phyloP scores from a whole-genome alignment of 2,113 vertebrate species.

The Atrichornis clamosus region DNA sequence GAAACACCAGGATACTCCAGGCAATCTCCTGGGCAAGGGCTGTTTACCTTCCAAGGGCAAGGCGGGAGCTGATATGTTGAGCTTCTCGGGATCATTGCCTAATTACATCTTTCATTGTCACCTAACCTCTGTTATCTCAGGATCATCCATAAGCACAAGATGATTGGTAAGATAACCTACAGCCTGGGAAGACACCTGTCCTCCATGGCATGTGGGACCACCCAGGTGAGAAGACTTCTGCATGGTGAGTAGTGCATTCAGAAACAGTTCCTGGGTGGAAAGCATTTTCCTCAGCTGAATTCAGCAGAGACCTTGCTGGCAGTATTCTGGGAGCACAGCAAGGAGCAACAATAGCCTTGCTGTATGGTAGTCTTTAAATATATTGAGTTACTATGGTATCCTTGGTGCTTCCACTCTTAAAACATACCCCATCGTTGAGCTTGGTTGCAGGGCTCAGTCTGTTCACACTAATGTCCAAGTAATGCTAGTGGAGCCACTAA shows the following conservation, averaged over 20 bases:
- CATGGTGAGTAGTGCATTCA: constrained; percentile 52
- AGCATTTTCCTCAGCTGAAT: not conserved
- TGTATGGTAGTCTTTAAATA: not conserved
- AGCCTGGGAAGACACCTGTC: not conserved
- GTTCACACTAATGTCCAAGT: not conserved
- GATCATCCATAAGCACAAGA: not conserved
- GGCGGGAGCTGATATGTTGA: not conserved
- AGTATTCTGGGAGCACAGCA: not conserved
- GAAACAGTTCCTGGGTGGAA: not conserved
- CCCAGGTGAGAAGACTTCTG: constrained; percentile 51
- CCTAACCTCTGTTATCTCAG: not conserved
- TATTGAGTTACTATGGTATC: not conserved
- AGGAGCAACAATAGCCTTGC: not conserved
- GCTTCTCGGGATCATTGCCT: not conserved
- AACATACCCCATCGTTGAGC: not conserved
- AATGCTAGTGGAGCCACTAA: not conserved
- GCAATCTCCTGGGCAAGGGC: not conserved
- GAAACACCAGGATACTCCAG: not conserved
- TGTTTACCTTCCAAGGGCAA: not conserved
- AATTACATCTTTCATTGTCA: not conserved
- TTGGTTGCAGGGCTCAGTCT: not conserved
- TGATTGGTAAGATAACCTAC: constrained; percentile 16
- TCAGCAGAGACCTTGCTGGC: not conserved
- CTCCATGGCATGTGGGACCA: not conserved
- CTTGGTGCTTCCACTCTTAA: not conserved